phyloP scores from a whole-genome alignment of 2,888 invertebrate genomes.

The Muschampia plurimacula region DNA sequence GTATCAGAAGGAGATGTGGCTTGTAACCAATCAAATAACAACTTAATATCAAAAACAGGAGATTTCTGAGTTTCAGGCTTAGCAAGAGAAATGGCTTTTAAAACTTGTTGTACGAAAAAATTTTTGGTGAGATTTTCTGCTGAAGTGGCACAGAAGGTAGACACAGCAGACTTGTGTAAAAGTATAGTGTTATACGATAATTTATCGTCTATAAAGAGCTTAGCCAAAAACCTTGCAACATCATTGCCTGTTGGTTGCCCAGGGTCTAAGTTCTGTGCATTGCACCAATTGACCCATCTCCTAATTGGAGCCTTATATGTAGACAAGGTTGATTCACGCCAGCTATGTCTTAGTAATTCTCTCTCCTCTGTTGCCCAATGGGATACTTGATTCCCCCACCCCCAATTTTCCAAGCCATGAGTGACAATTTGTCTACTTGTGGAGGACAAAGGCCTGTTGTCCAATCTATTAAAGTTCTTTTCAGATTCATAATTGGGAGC shows the following conservation, averaged over 20 bases:
- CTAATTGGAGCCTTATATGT: conserved; percentile 1
- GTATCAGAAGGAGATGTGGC: background rate
- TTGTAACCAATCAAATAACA: conserved; percentile 7
- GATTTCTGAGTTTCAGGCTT: background rate
- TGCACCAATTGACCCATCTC: background rate
- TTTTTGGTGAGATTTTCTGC: background rate
- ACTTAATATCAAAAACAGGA: background rate
- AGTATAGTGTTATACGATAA: background rate
- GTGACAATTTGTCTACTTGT: background rate
- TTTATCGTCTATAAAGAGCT: background rate
- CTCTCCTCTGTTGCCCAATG: background rate
- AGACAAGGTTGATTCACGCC: background rate
- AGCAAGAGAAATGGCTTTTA: background rate
- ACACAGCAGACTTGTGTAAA: background rate
- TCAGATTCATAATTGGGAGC: background rate
- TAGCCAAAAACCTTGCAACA: conserved; percentile 1
- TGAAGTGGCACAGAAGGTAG: background rate
- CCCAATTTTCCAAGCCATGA: conserved; percentile 9
- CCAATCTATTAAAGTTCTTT: background rate
- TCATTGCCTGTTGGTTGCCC: background rate
- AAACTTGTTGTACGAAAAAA: background rate
- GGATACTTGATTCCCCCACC: background rate
- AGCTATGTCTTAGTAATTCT: background rate
- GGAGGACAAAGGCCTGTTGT: background rate
- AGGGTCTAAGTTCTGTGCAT: background rate